Conservation (phyloP, 2,888 invertebrate genomes). For the Lithosia quadra region DNA sequence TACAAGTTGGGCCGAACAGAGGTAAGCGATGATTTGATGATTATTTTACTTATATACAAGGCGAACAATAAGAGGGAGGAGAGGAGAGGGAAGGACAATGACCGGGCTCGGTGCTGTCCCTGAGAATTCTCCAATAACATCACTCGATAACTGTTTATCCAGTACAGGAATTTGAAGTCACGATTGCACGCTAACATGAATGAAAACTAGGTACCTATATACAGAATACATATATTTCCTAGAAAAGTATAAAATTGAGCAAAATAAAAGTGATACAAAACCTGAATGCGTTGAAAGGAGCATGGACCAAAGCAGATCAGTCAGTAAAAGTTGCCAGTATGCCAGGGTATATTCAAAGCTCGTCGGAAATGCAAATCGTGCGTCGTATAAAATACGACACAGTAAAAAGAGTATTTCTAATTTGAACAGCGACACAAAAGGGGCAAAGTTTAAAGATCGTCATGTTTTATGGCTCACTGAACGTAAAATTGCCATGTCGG, state of each 20-base stretch:
- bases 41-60: no score
- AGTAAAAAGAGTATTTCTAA: conserved; percentile 56
- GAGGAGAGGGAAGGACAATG: no score
- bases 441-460: conserved; percentile 61
- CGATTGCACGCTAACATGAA: no score
- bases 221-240: not conserved
- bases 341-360: not conserved
- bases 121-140: no score
- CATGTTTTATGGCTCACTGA: conserved; percentile 56
- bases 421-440: conserved; percentile 55
- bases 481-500: conserved; percentile 45
- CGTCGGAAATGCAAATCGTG: conserved; percentile 27
- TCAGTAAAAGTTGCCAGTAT: conserved; percentile 1
- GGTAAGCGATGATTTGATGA: no score
- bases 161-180: no score
- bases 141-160: no score
- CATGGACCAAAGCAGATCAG: not conserved
- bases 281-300: not conserved
- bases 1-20: no score
- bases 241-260: not conserved
- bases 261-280: not conserved
- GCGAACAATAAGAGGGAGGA: no score
- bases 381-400: conserved; percentile 37
- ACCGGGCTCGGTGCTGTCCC: no score
- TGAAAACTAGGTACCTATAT: not conserved